phyloP scores from a whole-genome alignment of 2,797 vertebrate genomes.

The Forpus xanthops region DNA sequence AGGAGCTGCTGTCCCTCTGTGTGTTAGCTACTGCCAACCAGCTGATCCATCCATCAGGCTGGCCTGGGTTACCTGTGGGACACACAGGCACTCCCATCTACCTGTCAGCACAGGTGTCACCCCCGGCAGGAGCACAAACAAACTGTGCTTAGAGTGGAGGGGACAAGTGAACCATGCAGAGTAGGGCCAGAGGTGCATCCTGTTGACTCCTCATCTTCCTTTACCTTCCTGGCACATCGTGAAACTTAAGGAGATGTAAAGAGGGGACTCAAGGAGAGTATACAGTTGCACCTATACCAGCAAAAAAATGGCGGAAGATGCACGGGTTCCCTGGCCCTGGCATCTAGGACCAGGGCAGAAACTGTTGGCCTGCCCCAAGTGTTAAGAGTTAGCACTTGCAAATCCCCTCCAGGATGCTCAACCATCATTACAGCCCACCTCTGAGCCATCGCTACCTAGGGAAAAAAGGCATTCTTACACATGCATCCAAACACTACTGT shows the following conservation, averaged over 20 bases:
- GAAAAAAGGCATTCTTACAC: background rate
- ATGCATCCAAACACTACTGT: background rate
- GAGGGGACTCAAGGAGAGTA: background rate
- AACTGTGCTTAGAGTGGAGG: background rate
- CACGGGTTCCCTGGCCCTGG: background rate
- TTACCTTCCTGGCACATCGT: background rate
- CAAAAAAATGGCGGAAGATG: background rate
- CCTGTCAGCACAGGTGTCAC: conserved; percentile 41
- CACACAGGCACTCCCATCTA: background rate
- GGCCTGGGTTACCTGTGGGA: background rate
- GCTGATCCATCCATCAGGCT: background rate
- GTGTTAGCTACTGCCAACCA: background rate
- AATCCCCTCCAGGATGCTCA: background rate
- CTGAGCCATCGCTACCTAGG: fast-evolving
- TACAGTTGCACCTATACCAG: background rate
- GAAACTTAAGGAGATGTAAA: background rate
- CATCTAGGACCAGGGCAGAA: background rate
- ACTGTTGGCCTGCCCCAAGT: background rate
- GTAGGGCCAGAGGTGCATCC: conserved; percentile 16
- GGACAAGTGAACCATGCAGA: conserved; percentile 19
- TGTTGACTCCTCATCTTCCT: background rate
- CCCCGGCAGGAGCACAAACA: conserved; percentile 26
- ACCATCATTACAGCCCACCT: background rate
- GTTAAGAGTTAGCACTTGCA: background rate
- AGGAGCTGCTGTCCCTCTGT: background rate